A percentile compares a stretch with the other conserved stretches of the same genome.
These are phyloP conservation scores for Anguilla rostrata DNA, from an alignment of 2,113 vertebrate species.

Conservation along the genomic window DNA sequence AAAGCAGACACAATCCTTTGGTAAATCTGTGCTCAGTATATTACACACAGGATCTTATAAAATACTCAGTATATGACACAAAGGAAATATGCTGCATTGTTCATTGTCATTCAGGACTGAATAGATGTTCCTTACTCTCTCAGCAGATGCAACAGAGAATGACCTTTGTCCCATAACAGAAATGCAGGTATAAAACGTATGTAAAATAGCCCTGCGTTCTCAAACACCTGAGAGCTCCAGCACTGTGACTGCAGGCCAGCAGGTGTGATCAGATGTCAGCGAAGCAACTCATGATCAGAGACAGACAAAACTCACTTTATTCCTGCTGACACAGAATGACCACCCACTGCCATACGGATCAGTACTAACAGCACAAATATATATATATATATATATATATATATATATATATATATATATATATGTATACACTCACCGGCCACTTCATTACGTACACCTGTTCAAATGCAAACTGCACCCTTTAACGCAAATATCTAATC, in stretches of 20 bases:
- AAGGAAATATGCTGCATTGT: too few species aligned
- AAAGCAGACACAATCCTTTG: too few species aligned
- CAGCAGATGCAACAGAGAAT: too few species aligned
- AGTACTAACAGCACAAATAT: neutral
- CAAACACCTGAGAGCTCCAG: neutral
- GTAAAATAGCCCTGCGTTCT: neutral
- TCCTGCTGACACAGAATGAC: neutral
- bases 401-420: too few species aligned
- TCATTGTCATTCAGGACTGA: neutral
- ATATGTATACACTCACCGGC: too few species aligned
- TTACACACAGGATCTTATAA: too few species aligned
- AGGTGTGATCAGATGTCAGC: neutral
- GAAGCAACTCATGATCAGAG: neutral
- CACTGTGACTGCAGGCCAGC: neutral
- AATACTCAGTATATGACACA: too few species aligned
- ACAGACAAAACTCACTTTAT: neutral
- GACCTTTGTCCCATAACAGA: neutral
- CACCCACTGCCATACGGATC: neutral
- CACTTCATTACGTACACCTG: too few species aligned
- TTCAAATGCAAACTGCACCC: too few species aligned
- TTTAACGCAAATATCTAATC: too few species aligned
- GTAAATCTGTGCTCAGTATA: too few species aligned
- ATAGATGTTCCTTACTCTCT: neutral
- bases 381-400: too few species aligned
- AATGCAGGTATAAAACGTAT: neutral